phyloP scores from a whole-genome alignment of 2,113 vertebrate genomes.

The Oreochromis tanganicae region DNA sequence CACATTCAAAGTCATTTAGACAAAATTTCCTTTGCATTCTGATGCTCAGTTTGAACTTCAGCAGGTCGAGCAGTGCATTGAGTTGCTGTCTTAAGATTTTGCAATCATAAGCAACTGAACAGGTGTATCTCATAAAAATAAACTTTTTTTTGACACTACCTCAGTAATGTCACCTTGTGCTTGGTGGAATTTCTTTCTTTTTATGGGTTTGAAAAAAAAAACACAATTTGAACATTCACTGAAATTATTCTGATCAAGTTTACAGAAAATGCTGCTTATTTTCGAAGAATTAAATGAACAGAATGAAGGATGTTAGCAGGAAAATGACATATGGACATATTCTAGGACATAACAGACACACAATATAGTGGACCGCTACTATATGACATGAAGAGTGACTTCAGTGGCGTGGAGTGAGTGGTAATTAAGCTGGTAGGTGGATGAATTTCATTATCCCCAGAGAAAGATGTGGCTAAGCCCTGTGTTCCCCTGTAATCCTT shows the following conservation, averaged over 20 bases:
- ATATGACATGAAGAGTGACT: background rate
- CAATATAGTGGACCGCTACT: background rate
- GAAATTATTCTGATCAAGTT: background rate
- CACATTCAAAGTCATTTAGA: background rate
- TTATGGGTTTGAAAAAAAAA: background rate
- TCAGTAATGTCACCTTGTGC: background rate
- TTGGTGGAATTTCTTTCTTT: background rate
- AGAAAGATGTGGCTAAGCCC: conserved; percentile 34
- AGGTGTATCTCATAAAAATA: background rate
- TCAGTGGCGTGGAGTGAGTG: background rate
- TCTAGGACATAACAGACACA: background rate
- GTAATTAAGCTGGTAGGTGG: conserved; percentile 45
- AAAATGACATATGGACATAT: background rate
- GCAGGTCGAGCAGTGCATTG: background rate
- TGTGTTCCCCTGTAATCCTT: conserved; percentile 47
- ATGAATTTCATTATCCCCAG: conserved; percentile 42
- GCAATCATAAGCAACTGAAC: background rate
- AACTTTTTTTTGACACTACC: background rate
- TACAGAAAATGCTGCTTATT: background rate
- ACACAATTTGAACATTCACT: background rate
- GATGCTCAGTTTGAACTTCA: background rate
- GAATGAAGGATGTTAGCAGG: background rate
- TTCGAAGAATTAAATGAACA: background rate
- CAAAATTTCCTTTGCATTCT: background rate
- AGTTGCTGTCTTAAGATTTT: background rate